Percentiles rank a stretch among this genome's conserved stretches.
phyloP scores from a whole-genome alignment of 2,797 vertebrate species.

The Pantherophis alleghaniensis region DNA sequence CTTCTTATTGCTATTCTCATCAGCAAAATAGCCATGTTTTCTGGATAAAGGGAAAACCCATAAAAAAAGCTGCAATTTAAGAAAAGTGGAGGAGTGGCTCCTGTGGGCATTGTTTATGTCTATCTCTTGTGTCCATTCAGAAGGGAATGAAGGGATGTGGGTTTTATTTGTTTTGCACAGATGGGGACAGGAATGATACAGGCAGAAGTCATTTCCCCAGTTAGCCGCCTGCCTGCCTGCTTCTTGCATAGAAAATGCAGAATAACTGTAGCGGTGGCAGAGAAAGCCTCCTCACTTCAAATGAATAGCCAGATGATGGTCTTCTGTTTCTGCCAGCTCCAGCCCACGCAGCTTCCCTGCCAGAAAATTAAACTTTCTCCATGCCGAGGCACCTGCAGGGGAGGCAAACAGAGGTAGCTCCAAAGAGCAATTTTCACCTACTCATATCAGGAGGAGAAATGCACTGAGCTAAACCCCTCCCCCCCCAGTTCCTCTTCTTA shows the following conservation, averaged over 20 bases:
- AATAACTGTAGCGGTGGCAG: not conserved
- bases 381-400: not conserved
- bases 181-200: not conserved
- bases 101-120: not conserved
- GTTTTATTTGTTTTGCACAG: not conserved
- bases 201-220: not conserved
- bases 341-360: not conserved
- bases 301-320: not conserved
- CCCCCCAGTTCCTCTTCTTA: not conserved
- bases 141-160: not conserved
- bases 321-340: not conserved
- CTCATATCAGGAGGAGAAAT: not conserved
- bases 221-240: not conserved
- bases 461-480: too few species aligned
- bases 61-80: not conserved
- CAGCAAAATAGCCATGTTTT: not conserved
- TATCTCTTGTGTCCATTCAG: not conserved
- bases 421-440: not conserved
- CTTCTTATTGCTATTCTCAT: accelerated
- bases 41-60: not conserved
- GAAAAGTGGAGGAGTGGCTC: too few species aligned
- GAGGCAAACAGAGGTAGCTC: not conserved
- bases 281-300: not conserved
- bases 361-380: slow-evolving; percentile 4
- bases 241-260: not conserved